Conservation (phyloP, 2,797 vertebrate genomes). For the Novumbra hubbsi region DNA sequence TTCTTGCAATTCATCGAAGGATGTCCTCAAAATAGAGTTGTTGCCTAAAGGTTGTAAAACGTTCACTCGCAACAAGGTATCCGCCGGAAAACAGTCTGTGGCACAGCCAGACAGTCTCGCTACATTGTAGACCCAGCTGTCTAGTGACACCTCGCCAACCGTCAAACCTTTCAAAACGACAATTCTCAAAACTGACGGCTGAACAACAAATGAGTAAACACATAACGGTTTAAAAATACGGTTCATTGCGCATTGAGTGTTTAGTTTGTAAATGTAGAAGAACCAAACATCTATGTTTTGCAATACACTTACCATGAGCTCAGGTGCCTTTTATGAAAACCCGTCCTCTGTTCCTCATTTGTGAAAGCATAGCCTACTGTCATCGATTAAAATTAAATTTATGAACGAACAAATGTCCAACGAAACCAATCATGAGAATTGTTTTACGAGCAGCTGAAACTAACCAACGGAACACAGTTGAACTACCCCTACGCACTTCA, state of each 20-base stretch:
- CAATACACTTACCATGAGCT: conserved; percentile 49
- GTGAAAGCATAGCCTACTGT: neutral
- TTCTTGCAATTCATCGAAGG: neutral
- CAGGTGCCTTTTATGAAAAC: conserved; percentile 32
- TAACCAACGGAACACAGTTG: conserved; percentile 6
- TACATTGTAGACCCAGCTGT: conserved; percentile 5
- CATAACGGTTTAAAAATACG: conserved; percentile 2
- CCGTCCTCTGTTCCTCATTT: conserved; percentile 27
- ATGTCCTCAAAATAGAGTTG: neutral
- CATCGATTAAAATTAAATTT: neutral
- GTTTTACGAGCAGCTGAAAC: conserved; percentile 3
- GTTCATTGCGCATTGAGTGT: neutral
- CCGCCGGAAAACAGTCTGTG: conserved; percentile 49
- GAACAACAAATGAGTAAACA: conserved; percentile 38
- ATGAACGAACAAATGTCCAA: neutral
- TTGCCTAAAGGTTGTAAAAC: neutral
- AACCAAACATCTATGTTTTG: conserved; percentile 47
- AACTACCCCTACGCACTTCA: conserved; percentile 7
- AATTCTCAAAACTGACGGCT: conserved; percentile 21
- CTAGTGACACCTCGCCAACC: conserved; percentile 10
- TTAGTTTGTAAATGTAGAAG: neutral
- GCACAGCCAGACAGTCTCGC: conserved; percentile 16
- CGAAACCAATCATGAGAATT: neutral
- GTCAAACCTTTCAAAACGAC: conserved; percentile 12
- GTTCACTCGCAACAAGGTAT: conserved; percentile 39